Base-by-base conservation (phyloP, 2,797 vertebrate species). In the Psittacula echo region DNA sequence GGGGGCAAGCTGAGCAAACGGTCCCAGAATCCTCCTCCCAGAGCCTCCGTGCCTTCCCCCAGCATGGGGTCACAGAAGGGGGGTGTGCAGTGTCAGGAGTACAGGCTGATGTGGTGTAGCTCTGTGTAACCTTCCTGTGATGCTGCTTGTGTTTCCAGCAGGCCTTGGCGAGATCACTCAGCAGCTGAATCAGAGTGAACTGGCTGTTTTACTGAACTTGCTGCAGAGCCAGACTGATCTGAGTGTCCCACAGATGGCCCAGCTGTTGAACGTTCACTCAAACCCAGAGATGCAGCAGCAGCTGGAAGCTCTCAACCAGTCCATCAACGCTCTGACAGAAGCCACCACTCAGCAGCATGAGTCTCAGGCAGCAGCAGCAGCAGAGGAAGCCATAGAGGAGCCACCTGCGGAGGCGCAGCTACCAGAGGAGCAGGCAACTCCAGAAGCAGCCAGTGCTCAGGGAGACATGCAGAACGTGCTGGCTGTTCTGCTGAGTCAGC, bases 191-290 rank as follows among this genome's bases (percentile, higher is more conserved):
- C 99, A 99, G 98, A 99, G 99, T 4, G 99, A 99, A 95, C 77
- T 99, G 96, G 99, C 99, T 8, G 98, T 99, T 90, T 98, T 99
- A 78, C 94, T 99, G 91, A 99, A 99, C 97, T 98, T 99, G 96
- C 98, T 99, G 81, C 99, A 99, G 98, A 99, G 99, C 94, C 99
- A 99, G 97, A 98, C 99, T 4, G 99, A 99, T 95, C 98, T 99
- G 95, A 99, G 98, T 83, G 98, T 99, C 90, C 98, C 99, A 20
- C 99, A 99, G 95, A 99, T 99, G 98, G 99, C 99, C 14, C 99
- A 99, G 98, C 98, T 99, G 94, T 98, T 99, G 91, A 99, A 99
- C 32, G 98, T 99, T 54, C 98, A 99, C 92, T 98, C 98, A 65
- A 98, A 98, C 80, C 98, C 98, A 12, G 98, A 99, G 96, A 98